A percentile compares a stretch with the other conserved stretches of the same genome.
These are phyloP conservation scores for Galaxea fascicularis DNA, from an alignment of 92 coral and sea anemone genomes.

Conservation along the genomic window DNA sequence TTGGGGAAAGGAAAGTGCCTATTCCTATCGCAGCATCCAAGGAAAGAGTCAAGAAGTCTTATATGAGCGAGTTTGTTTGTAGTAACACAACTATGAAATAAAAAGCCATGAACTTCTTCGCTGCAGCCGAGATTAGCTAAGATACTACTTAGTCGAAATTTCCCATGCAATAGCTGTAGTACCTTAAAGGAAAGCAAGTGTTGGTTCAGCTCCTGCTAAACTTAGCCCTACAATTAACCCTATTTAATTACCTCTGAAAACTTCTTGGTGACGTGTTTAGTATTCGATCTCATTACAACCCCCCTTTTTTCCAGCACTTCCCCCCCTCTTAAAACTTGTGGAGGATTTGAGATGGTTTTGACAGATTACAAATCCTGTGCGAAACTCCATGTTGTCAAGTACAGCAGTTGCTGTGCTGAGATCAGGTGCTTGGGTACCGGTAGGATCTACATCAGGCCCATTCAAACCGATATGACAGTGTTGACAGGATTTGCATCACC, in stretches of 20 bases:
- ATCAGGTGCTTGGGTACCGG: conserved; percentile 64
- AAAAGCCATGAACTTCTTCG: not conserved
- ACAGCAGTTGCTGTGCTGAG: conserved; percentile 58
- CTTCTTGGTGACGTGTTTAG: too few species aligned
- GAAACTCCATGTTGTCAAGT: conserved; percentile 51
- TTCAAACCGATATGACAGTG: conserved; percentile 66
- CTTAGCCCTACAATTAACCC: too few species aligned
- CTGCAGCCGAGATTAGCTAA: not conserved
- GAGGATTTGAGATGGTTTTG: conserved; percentile 66
- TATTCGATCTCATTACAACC: too few species aligned
- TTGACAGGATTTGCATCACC: too few species aligned
- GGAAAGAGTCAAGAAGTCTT: conserved; percentile 29
- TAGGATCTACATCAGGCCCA: conserved; percentile 65
- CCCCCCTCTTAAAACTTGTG: conserved; percentile 41
- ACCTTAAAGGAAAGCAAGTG: too few species aligned
- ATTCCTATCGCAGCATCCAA: conserved; percentile 41
- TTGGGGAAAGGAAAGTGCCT: conserved; percentile 56
- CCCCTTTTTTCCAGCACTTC: conserved; percentile 47
- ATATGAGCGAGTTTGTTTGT: not conserved
- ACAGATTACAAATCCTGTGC: conserved; percentile 45
- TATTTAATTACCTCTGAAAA: too few species aligned
- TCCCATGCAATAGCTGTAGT: too few species aligned
- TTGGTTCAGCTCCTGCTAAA: too few species aligned
- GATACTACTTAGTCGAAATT: not conserved
- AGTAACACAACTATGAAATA: not conserved